Evolutionary conservation across 2,797 vertebrate genomes (phyloP), one percentile per base, ranked within the genome.

Genomic region (Harpagifer antarcticus): DNA sequence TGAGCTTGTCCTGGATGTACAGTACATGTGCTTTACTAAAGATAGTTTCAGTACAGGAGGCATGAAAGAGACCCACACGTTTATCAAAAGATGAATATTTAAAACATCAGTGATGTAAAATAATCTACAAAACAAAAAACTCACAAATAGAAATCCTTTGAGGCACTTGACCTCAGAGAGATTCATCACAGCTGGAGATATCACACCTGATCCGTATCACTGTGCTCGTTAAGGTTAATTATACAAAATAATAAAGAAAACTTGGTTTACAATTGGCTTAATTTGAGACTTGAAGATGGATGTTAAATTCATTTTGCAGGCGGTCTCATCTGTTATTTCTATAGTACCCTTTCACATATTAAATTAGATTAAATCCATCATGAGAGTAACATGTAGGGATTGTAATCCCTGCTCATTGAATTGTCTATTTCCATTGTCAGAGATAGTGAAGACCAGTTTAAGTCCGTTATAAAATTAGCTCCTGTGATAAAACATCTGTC

Each of bases 1-100:
- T 42, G 81, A 88, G 89, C 88, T 72, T 79, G 85, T 90, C 86
- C 72, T 74, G 45, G 3, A 74, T 82, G 79, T 89, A 89, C 68
- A 78, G 72, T 83, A 70, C 72, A 64, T 85, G 63, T 68, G 56
- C 74, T 56, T 65, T 52, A 80, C 88, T 85, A 90, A 91, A 92
- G 85, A 92, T 92, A 92, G 85, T 84, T 83, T 77, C 70, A 64
- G 72, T 23, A 59, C 56, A 66, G 80, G 73, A 68, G 72, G 63
- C 53, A 55, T 19, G 27, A 71, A 56, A 81, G 71, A 81, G 56
- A 78, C 8, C 19, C 50, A 2, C 68, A 37, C 33, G 9, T 78
- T 81, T 53, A 72, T 86, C 74, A 79, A 77, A 84, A 80, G 78
- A 69, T 4, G 14, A 61, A 68, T 3, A 71, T 78, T 64, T 27